A percentile compares a stretch with the other conserved stretches of the same genome.
Evolutionary conservation across 2,797 vertebrate genomes (phyloP).

Genomic region (Gymnothorax reevesii): DNA sequence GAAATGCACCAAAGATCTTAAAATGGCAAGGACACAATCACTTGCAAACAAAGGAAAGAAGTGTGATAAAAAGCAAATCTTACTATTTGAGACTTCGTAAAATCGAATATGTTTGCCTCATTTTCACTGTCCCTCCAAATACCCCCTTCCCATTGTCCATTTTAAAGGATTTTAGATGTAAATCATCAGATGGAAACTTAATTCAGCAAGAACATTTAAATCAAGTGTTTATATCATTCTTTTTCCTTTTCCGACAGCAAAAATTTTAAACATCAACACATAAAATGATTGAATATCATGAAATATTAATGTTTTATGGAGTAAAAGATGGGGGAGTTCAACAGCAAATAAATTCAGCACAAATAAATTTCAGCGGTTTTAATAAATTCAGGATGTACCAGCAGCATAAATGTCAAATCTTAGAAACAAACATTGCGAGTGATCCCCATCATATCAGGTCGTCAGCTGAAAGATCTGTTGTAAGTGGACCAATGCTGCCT

Average conservation of each 20-base stretch:
- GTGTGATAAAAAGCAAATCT: not conserved
- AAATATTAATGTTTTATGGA: not conserved
- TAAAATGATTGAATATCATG: not conserved
- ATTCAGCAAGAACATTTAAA: not conserved
- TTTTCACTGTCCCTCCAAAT: not conserved
- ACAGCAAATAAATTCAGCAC: not conserved
- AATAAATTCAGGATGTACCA: not conserved
- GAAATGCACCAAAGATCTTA: constrained; percentile 34
- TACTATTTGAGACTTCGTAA: constrained; percentile 26
- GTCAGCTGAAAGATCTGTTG: constrained; percentile 25
- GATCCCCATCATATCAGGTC: constrained; percentile 25
- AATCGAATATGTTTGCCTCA: not conserved
- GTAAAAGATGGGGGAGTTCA: not conserved
- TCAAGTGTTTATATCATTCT: not conserved
- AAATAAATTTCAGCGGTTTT: not conserved
- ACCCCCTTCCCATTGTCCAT: not conserved
- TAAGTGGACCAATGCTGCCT: constrained; percentile 49
- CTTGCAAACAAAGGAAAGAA: constrained; percentile 42
- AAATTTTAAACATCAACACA: not conserved
- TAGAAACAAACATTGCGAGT: constrained; percentile 13
- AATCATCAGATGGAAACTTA: not conserved
- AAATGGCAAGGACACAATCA: constrained; percentile 38
- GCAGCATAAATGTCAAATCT: not conserved
- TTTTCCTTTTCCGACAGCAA: not conserved
- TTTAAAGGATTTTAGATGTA: not conserved